Base-by-base conservation (phyloP, 2,797 vertebrate genomes). In the Saguinus oedipus region DNA sequence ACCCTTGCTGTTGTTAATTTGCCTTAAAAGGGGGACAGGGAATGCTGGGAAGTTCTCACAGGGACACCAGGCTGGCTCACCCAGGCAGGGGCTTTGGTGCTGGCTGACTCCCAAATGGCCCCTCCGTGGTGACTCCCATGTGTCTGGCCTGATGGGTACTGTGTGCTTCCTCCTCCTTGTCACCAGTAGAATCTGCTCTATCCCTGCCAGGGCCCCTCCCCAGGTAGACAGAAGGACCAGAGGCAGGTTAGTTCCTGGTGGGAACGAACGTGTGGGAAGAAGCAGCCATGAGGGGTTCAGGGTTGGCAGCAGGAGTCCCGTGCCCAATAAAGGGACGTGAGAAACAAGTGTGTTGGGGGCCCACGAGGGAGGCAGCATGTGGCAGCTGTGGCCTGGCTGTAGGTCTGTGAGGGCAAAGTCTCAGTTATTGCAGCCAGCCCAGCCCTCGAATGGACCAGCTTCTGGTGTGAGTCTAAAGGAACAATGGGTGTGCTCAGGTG, bases 221-320 rank as follows among this genome's bases (percentile, higher is more conserved):
- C 36, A 1, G 24, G 44, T 14, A 75, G 26, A 20, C 4, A 44
- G n/a, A 26, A 33, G 36, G 57, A 19, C 19, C 4, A 1, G 17
- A 48, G 14, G 26, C 76, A 88, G 84, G 61, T 13, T 46, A 46
- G 10, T 46, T 46, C 4, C 7, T 0, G 1, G 15, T 0, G 7
- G 1, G 50, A 5, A 0, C 12, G 4, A 13, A 36, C 0, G 3
- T 0, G 3, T 2, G 4, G 36, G 53, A 24, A 9, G 48, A 15
- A 6, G 17, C 12, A 0, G 1, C 14, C 5, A 0, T 0, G n/a
- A 27, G 39, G 68, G 24, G 14, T 4, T n/a, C 24, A 6, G 36
- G 33, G 44, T 1, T 12, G 27, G n/a, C 46, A 15, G 30, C 7
- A 36, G 59, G 46, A 27, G 1, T 7, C 48, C 57, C 20, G 0